phyloP scores from a whole-genome alignment of 2,888 invertebrate genomes.

The Nemurella pictetii region DNA sequence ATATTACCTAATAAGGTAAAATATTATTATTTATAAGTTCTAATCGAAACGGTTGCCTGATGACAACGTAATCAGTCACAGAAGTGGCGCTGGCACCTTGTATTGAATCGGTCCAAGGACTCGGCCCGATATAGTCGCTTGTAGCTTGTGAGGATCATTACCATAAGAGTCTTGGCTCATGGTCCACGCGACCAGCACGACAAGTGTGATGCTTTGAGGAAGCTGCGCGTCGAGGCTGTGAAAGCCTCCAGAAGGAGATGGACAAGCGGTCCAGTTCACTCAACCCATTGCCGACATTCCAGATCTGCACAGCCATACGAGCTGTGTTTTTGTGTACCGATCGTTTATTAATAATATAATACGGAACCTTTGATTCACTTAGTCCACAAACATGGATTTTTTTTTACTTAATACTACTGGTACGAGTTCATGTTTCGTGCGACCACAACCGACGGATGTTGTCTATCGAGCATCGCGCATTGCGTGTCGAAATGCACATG shows the following conservation, averaged over 20 bases:
- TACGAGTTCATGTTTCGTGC: not conserved
- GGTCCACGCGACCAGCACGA: not conserved
- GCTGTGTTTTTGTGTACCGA: not conserved
- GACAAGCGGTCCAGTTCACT: not conserved
- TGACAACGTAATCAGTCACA: not conserved
- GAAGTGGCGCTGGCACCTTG: not conserved
- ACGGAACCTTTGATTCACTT: not conserved
- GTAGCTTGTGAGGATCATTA: not conserved
- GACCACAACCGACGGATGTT: not conserved
- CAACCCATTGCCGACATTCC: not conserved
- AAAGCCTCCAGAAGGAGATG: not conserved
- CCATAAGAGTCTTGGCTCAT: not conserved
- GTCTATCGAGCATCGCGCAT: not conserved
- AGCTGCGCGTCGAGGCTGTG: too few relatives aligned
- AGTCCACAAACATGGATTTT: not conserved
- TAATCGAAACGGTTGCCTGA: not conserved
- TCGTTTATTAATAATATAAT: not conserved
- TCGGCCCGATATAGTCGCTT: not conserved
- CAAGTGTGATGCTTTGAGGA: not conserved
- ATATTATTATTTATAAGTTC: not conserved
- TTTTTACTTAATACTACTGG: not conserved
- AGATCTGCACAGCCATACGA: not conserved
- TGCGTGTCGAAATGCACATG: not conserved
- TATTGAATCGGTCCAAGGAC: not conserved
- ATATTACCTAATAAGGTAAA: not conserved